Evolutionary conservation across 2,113 vertebrate species (phyloP).

Genomic region (Poeciliopsis retropinna): DNA sequence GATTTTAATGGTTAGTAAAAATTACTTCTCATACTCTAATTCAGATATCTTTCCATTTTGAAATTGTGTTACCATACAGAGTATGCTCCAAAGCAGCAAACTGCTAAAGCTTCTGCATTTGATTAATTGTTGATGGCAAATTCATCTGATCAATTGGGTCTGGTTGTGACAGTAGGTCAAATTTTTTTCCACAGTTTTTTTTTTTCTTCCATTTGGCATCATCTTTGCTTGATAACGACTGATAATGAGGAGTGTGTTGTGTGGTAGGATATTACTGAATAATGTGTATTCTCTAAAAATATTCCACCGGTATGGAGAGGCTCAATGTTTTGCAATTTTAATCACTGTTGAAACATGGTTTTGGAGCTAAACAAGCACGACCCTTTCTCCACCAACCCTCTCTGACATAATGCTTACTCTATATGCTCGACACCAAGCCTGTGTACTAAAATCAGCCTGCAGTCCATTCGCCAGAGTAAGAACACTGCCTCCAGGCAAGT

Average conservation of each 20-base stretch:
- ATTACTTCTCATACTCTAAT: neutral
- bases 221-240: neutral
- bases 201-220: too few relatives aligned
- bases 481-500: constrained; percentile 33
- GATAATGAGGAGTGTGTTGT: neutral
- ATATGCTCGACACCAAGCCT: neutral
- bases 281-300: neutral
- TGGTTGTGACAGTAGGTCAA: too few relatives aligned
- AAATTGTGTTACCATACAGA: neutral
- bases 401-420: constrained; percentile 6
- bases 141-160: neutral
- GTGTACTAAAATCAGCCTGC: constrained; percentile 3
- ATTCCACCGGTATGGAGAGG: neutral
- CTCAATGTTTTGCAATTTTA: neutral
- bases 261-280: neutral
- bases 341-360: neutral
- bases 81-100: neutral
- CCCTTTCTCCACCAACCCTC: neutral
- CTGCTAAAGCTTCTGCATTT: neutral
- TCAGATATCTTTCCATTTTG: neutral
- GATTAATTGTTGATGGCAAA: neutral
- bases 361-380: neutral
- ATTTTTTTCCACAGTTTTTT: too few relatives aligned
- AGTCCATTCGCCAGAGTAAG: constrained; percentile 1
- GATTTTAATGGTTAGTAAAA: neutral